A percentile compares a stretch with the other conserved stretches of the same genome.
Evolutionary conservation across 2,888 invertebrate species (phyloP).

Genomic region (Uloborus plumipes): DNA sequence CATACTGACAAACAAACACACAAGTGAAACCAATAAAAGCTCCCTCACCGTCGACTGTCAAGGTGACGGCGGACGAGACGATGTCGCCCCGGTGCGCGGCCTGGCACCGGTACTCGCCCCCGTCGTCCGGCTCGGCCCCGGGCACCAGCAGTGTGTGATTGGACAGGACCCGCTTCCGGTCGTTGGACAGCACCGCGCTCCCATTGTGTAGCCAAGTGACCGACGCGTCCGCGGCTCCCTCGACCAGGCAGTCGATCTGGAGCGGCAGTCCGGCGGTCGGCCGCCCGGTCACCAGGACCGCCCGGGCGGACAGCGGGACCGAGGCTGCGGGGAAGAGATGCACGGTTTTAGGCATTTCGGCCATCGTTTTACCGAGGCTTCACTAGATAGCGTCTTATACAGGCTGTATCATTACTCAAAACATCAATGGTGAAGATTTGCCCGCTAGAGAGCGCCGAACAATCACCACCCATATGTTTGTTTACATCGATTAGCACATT

Average conservation of each 20-base stretch:
- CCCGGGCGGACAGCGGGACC: constrained; percentile 65
- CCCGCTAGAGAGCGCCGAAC: too few species aligned
- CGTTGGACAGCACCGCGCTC: constrained; percentile 52
- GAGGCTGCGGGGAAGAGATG: constrained; percentile 27
- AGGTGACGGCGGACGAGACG: constrained; percentile 76
- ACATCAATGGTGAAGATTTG: too few species aligned
- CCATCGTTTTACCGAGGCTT: too few species aligned
- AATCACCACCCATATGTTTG: too few species aligned
- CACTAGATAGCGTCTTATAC: too few species aligned
- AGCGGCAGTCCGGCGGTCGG: constrained; percentile 69
- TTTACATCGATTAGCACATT: too few species aligned
- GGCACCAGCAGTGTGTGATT: constrained; percentile 81
- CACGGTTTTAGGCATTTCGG: too few species aligned
- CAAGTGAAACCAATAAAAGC: too few species aligned
- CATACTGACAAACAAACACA: too few species aligned
- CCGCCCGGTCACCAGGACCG: constrained; percentile 68
- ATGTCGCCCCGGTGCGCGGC: constrained; percentile 82
- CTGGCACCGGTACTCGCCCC: constrained; percentile 86
- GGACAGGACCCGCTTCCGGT: constrained; percentile 67
- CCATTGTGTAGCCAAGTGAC: constrained; percentile 43
- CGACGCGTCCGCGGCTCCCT: constrained; percentile 68
- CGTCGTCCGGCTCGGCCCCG: constrained; percentile 79
- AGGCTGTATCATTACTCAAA: too few species aligned
- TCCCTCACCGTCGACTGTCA: constrained; percentile 82
- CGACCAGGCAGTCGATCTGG: constrained; percentile 69